Percentiles rank a stretch among this genome's conserved stretches.
Evolutionary conservation across 64 coral and sea anemone genomes (phyloP).

Genomic region (Anthopleura sola): DNA sequence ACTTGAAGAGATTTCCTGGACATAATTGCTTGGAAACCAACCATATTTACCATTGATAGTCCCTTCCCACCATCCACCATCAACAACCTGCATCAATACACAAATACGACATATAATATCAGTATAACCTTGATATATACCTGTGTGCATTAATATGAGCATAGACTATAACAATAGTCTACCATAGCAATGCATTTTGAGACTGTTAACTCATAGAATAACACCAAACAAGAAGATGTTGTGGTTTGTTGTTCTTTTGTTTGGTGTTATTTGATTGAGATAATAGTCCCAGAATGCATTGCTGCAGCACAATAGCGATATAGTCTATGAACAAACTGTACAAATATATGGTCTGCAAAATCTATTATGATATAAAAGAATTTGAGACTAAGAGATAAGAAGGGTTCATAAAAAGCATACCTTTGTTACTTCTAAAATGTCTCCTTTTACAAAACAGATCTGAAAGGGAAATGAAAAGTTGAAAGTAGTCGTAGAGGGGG

Average conservation of each 20-base stretch:
- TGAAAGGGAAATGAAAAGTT: constrained; percentile 19
- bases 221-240: too few relatives aligned
- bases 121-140: background rate
- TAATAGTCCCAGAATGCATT: too few relatives aligned
- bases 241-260: too few relatives aligned
- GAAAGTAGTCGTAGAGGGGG: background rate
- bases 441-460: constrained; percentile 95
- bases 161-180: too few relatives aligned
- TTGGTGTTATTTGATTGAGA: too few relatives aligned
- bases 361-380: too few relatives aligned
- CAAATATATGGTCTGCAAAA: too few relatives aligned
- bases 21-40: constrained; percentile 99
- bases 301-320: too few relatives aligned
- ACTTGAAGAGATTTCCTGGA: constrained; percentile 99
- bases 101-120: too few relatives aligned
- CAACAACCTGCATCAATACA: constrained; percentile 56
- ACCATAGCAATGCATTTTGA: too few relatives aligned
- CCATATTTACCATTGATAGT: constrained; percentile 88
- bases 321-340: too few relatives aligned
- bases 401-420: constrained; percentile 33
- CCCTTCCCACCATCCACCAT: constrained; percentile 99
- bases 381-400: background rate
- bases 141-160: background rate
- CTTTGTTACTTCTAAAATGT: constrained; percentile 98
- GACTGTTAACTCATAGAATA: too few relatives aligned